A percentile compares a stretch with the other conserved stretches of the same genome.
phyloP scores from a whole-genome alignment of 1,140 invertebrate species.

The Metopolophium dirhodum region DNA sequence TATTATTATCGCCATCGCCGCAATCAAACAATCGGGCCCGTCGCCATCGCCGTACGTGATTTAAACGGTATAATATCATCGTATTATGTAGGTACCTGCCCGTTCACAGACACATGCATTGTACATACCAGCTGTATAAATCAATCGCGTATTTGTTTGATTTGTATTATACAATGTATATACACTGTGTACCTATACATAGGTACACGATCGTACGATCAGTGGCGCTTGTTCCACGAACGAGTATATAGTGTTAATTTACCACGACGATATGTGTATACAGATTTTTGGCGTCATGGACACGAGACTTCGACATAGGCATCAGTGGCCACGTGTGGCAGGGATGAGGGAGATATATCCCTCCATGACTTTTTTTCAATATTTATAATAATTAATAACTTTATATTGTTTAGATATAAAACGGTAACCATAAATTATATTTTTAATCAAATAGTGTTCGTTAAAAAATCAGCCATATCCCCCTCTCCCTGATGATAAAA shows the following conservation, averaged over 20 bases:
- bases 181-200: no score
- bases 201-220: not conserved
- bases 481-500: no score
- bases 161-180: not conserved
- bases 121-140: not conserved
- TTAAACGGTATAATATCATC: not conserved
- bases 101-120: not conserved
- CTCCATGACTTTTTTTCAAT: no score
- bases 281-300: not conserved
- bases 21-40: not conserved
- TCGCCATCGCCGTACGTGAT: not conserved
- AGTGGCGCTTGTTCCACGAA: not conserved
- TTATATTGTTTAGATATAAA: no score
- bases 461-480: no score
- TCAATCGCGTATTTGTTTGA: not conserved
- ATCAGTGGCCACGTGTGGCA: no score
- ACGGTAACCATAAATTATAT: no score
- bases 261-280: not conserved
- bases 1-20: not conserved
- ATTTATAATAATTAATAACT: no score
- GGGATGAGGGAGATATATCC: no score
- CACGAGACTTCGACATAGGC: no score
- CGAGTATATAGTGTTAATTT: not conserved
- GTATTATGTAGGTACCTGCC: not conserved
- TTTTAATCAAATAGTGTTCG: no score